Conservation (phyloP, 2,888 invertebrate species). For the Mellilla xanthometata region DNA sequence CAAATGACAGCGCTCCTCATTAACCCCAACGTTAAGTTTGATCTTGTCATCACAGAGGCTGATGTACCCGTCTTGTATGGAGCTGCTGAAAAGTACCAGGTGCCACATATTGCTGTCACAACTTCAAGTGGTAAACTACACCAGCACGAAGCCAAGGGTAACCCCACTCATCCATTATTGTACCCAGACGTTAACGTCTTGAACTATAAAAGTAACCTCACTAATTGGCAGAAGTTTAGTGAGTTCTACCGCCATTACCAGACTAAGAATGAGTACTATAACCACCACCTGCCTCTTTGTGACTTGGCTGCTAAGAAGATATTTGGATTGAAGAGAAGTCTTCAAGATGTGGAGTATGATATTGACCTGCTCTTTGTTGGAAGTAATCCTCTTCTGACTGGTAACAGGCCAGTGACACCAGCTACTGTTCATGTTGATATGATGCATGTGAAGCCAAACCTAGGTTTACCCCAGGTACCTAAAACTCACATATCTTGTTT, state of each 20-base stretch:
- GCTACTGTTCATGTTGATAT: conserved; percentile 63
- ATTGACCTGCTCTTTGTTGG: conserved; percentile 70
- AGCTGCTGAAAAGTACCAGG: conserved; percentile 77
- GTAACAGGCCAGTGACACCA: conserved; percentile 66
- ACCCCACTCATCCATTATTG: conserved; percentile 73
- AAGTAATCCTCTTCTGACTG: conserved; percentile 59
- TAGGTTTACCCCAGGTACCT: conserved; percentile 49
- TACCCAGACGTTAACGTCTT: conserved; percentile 76
- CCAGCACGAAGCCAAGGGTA: conserved; percentile 77
- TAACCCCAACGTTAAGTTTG: conserved; percentile 74
- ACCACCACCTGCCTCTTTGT: conserved; percentile 57
- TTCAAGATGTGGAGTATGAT: conserved; percentile 65
- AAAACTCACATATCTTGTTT: no score
- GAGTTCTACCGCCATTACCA: conserved; percentile 59
- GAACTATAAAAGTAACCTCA: conserved; percentile 57
- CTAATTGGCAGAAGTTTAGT: conserved; percentile 59
- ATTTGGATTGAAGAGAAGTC: conserved; percentile 54
- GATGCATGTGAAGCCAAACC: conserved; percentile 63
- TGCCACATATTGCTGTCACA: conserved; percentile 78
- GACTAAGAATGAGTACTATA: conserved; percentile 62
- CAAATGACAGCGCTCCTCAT: conserved; percentile 63
- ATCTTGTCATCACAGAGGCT: conserved; percentile 81
- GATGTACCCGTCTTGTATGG: conserved; percentile 73
- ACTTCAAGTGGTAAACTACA: conserved; percentile 72
- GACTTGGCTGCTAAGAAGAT: conserved; percentile 65